Conservation (phyloP, 1,140 invertebrate species). For the Apis dorsata region DNA sequence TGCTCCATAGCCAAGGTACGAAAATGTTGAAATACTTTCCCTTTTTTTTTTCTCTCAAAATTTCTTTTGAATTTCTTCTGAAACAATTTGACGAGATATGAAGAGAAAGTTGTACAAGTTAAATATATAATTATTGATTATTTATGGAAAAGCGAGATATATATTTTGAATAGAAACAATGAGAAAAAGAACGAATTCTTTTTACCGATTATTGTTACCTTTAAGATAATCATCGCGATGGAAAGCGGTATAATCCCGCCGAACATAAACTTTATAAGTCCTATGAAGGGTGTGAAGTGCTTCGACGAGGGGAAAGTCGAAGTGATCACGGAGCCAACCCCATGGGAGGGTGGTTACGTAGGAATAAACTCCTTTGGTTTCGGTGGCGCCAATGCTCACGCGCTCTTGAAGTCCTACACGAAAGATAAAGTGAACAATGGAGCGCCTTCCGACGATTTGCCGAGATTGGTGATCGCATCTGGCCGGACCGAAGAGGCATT, state of each 20-base stretch:
- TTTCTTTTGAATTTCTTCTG: neutral
- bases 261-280: slow-evolving; percentile 86
- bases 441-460: slow-evolving; percentile 80
- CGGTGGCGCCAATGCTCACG: slow-evolving; percentile 85
- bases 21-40: slow-evolving; percentile 55
- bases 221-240: slow-evolving; percentile 84
- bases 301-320: slow-evolving; percentile 83
- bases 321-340: slow-evolving; percentile 84
- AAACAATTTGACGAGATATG: neutral
- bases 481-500: slow-evolving; percentile 88
- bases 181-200: no score
- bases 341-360: slow-evolving; percentile 82
- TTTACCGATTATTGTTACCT: no score
- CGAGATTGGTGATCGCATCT: slow-evolving; percentile 83
- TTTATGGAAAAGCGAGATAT: no score
- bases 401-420: slow-evolving; percentile 82
- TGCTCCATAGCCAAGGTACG: slow-evolving; percentile 91
- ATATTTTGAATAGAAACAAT: no score
- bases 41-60: neutral
- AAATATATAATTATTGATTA: no score
- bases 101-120: no score
- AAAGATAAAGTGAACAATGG: slow-evolving; percentile 81
- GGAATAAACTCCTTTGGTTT: slow-evolving; percentile 85
- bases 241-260: slow-evolving; percentile 85
- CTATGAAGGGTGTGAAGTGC: slow-evolving; percentile 85